A percentile compares a stretch with the other conserved stretches of the same genome.
phyloP scores from a whole-genome alignment of 2,888 invertebrate species.

The Parelbella ahira region DNA sequence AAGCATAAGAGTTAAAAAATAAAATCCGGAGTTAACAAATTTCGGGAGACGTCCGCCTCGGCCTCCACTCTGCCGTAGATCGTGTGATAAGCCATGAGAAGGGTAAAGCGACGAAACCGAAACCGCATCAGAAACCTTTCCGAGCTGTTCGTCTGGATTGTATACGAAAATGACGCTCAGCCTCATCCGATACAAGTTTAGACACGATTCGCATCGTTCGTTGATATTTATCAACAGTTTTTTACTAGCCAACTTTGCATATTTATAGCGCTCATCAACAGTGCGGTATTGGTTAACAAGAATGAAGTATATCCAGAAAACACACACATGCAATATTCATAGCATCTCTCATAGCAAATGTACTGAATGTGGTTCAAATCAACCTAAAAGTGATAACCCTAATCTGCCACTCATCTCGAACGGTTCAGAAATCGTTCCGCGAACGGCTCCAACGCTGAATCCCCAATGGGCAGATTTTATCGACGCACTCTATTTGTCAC shows the following conservation, averaged over 20 bases:
- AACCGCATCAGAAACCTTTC: slow-evolving; percentile 65
- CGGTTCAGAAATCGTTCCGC: slow-evolving; percentile 27
- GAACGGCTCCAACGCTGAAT: slow-evolving; percentile 29
- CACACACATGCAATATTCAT: slow-evolving; percentile 30
- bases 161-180: slow-evolving; percentile 55
- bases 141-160: slow-evolving; percentile 67
- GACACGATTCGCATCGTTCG: slow-evolving; percentile 65
- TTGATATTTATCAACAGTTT: slow-evolving; percentile 46
- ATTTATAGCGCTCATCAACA: slow-evolving; percentile 25
- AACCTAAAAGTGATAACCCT: slow-evolving; percentile 35
- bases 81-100: slow-evolving; percentile 67
- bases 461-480: slow-evolving; percentile 30
- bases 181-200: slow-evolving; percentile 51
- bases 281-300: too few relatives aligned
- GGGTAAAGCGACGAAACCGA: slow-evolving; percentile 70
- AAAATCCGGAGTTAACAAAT: slow-evolving; percentile 65
- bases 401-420: slow-evolving; percentile 32
- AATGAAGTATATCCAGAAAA: slow-evolving; percentile 26
- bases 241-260: slow-evolving; percentile 61
- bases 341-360: slow-evolving; percentile 51
- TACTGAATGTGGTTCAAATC: slow-evolving; percentile 40
- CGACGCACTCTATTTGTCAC: slow-evolving; percentile 35
- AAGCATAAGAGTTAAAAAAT: slow-evolving; percentile 68
- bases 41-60: slow-evolving; percentile 52
- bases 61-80: slow-evolving; percentile 50